Evolutionary conservation across 35 echinoderm and acorn worm genomes (phyloP).

Genomic region (Anneissia japonica): DNA sequence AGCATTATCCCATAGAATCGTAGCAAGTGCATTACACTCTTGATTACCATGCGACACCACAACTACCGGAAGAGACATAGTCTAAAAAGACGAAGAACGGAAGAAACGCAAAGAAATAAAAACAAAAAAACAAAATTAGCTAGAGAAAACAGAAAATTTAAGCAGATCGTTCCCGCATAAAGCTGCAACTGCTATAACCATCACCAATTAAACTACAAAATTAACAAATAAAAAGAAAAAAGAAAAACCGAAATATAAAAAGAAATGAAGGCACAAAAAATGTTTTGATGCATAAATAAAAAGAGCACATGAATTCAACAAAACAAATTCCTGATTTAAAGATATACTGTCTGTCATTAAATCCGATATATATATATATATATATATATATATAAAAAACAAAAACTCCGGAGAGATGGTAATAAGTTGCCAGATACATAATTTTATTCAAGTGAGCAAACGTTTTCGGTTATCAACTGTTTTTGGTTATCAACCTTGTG

Average conservation of each 20-base stretch:
- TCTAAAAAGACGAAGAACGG: conserved; percentile 36
- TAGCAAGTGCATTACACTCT: conserved; percentile 98
- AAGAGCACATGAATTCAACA: too few relatives aligned
- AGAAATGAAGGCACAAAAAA: background rate
- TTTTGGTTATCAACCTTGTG: too few relatives aligned
- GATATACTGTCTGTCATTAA: too few relatives aligned
- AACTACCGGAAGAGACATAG: conserved; percentile 93
- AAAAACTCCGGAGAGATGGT: too few relatives aligned
- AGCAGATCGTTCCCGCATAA: background rate
- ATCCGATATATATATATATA: too few relatives aligned
- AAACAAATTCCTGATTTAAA: too few relatives aligned
- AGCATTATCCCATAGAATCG: conserved; percentile 99
- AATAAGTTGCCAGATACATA: too few relatives aligned
- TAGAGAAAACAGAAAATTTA: conserved; percentile 25
- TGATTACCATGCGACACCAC: conserved; percentile 99
- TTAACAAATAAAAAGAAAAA: conserved; percentile 32
- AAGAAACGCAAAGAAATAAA: conserved; percentile 1
- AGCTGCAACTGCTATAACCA: background rate
- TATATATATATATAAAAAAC: too few relatives aligned
- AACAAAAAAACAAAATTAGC: conserved; percentile 49
- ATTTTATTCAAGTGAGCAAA: too few relatives aligned
- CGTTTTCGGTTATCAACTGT: too few relatives aligned
- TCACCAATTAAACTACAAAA: too few relatives aligned
- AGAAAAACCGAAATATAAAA: background rate
- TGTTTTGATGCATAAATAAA: too few relatives aligned